phyloP scores from a whole-genome alignment of 1,140 invertebrate species.

The Onthophagus taurus region DNA sequence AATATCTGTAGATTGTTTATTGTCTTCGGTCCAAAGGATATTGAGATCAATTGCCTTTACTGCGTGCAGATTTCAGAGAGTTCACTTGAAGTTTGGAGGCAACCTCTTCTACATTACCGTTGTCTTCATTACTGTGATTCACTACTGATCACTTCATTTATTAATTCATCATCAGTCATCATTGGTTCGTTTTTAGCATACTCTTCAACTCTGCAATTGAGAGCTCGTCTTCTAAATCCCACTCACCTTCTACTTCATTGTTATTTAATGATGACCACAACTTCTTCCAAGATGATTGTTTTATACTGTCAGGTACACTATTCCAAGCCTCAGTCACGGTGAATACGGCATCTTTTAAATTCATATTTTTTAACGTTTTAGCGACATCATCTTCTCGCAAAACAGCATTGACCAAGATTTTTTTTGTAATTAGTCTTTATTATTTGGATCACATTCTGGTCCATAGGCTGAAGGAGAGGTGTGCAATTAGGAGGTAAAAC shows the following conservation, averaged over 20 bases:
- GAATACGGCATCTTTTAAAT: neutral
- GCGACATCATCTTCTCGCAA: neutral
- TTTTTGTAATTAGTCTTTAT: slow-evolving; percentile 3
- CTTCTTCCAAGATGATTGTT: neutral
- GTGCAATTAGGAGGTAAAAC: slow-evolving; percentile 41
- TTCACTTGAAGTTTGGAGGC: no score
- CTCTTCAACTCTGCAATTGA: neutral
- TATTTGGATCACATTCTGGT: slow-evolving; percentile 29
- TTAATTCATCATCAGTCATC: no score
- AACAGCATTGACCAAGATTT: neutral
- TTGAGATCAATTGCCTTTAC: no score
- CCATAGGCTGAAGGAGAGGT: slow-evolving; percentile 39
- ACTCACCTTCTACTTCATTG: neutral
- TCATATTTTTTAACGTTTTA: slow-evolving; percentile 1
- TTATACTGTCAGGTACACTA: neutral
- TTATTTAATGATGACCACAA: neutral
- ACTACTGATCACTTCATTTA: no score
- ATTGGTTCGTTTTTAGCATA: slow-evolving; percentile 3
- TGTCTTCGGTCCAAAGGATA: no score
- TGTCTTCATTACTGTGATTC: no score
- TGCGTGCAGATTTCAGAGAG: no score
- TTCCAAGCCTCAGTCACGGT: neutral
- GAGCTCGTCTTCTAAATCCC: neutral
- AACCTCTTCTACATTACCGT: no score
- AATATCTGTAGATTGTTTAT: no score